A percentile compares a stretch with the other conserved stretches of the same genome.
Evolutionary conservation across 2,888 invertebrate genomes (phyloP).

Genomic region (Sesamia inferens): DNA sequence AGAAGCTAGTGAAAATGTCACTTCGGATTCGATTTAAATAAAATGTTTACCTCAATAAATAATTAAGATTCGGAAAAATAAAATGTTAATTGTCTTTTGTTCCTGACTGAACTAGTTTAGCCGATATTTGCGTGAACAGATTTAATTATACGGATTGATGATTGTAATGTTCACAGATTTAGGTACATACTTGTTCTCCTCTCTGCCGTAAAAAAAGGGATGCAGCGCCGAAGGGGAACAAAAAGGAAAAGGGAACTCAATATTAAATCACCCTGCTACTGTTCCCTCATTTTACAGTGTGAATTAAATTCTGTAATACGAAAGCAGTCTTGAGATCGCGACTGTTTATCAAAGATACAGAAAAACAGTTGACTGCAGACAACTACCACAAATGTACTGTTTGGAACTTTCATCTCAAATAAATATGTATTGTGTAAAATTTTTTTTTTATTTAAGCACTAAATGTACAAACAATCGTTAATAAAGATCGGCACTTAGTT

Average conservation of each 20-base stretch:
- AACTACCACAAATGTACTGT: not conserved
- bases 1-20: too few species aligned
- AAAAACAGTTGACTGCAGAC: slow-evolving; percentile 2
- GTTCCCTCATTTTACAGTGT: not conserved
- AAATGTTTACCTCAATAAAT: too few species aligned
- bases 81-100: too few species aligned
- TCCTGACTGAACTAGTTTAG: too few species aligned
- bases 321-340: not conserved
- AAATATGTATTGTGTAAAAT: not conserved
- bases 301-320: not conserved
- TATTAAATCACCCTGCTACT: not conserved
- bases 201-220: not conserved
- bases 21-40: too few species aligned
- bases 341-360: not conserved
- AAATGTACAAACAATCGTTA: too few species aligned
- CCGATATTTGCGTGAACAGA: slow-evolving; percentile 1
- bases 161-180: not conserved
- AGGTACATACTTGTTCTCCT: not conserved
- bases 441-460: too few species aligned
- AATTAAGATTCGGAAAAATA: too few species aligned
- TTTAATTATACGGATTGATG: slow-evolving; percentile 17
- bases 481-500: too few species aligned
- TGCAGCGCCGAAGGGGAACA: not conserved
- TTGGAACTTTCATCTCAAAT: slow-evolving; percentile 8
- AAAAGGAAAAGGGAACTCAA: not conserved